Conservation (phyloP, 2,888 invertebrate genomes). For the Drosophila yooni region DNA sequence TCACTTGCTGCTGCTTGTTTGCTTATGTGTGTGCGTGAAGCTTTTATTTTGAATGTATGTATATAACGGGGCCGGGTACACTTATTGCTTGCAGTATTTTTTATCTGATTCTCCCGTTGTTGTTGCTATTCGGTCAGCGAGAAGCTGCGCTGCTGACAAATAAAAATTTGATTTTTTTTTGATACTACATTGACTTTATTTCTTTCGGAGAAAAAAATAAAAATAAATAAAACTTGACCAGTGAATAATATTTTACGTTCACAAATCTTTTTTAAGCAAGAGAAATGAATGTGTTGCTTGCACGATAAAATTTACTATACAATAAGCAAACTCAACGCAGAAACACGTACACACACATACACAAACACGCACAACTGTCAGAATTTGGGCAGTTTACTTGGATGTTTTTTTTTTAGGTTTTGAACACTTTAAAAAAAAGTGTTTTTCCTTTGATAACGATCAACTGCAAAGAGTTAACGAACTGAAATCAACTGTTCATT, state of each 20-base stretch:
- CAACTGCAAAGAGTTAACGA: constrained; percentile 56
- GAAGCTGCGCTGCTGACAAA: constrained; percentile 17
- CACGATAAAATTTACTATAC: constrained; percentile 56
- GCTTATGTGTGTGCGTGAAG: constrained; percentile 14
- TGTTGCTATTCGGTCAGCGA: constrained; percentile 15
- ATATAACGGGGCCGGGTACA: constrained; percentile 56
- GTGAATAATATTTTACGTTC: constrained; percentile 27
- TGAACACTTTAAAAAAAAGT: constrained; percentile 26
- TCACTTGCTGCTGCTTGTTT: constrained; percentile 51
- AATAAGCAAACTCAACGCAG: constrained; percentile 13
- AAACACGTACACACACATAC: constrained; percentile 22
- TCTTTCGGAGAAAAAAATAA: constrained; percentile 21
- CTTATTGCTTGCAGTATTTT: constrained; percentile 50
- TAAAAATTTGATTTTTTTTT: constrained; percentile 27
- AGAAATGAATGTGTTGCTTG: constrained; percentile 54
- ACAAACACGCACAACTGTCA: constrained; percentile 43
- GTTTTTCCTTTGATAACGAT: constrained; percentile 30
- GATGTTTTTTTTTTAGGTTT: constrained; percentile 44
- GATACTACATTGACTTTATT: constrained; percentile 50
- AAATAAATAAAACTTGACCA: constrained; percentile 44
- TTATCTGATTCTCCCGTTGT: constrained; percentile 26
- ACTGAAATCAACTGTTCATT: constrained; percentile 48
- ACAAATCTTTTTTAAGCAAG: constrained; percentile 48
- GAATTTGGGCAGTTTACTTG: constrained; percentile 62
- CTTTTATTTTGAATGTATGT: constrained; percentile 37